Base-by-base conservation (phyloP, 23 tunicate species). In the Halocynthia aurantium region DNA sequence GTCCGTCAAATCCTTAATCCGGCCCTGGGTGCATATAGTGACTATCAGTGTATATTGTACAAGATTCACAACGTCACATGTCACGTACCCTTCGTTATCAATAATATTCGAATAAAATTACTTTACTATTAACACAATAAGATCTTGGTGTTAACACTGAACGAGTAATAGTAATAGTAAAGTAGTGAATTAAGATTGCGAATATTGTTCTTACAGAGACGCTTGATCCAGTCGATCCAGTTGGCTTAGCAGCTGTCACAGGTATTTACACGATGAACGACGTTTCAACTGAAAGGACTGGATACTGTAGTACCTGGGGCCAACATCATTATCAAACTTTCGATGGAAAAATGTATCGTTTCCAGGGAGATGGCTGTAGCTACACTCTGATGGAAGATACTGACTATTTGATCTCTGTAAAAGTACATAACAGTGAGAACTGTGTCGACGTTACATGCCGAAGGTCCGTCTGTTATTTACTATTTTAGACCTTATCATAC, bases 271-370 rank as follows among this genome's bases (percentile, higher is more conserved):
- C 91, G 8, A 77, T 52, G 44, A 75, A 82, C 15, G 88, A 92
- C 52, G 78, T 86, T 64, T 92, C 98, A 11, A 62, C 83, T 75
- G 98, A 92, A 67, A 92, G 86, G 58, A 92, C 98, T 13, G 98
- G 98, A 56, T 92, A 92, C 78, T 92, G 98, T 78, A 86, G 86
- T 87, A 92, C 92, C 6, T 92, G 98, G 98, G 98, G 98, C 18
- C 98, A 92, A 62, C 98, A 92, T 77, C 98, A 92, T 75, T 92
- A 92, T 53, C 91, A 92, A n/a, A 92, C 92, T n/a, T 92, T 92
- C 62, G 98, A 92, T 53, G 98, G 98, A 8, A 82, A 86, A 68
- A 77, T 92, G 61, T 92, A 81, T 80, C 71, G 98, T 52, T 86
- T 92, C 82, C 91, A 86, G 75, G 98, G 98, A 49, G 92, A 86